phyloP scores from a whole-genome alignment of 2,888 invertebrate species.

The Aporophyla nigra region DNA sequence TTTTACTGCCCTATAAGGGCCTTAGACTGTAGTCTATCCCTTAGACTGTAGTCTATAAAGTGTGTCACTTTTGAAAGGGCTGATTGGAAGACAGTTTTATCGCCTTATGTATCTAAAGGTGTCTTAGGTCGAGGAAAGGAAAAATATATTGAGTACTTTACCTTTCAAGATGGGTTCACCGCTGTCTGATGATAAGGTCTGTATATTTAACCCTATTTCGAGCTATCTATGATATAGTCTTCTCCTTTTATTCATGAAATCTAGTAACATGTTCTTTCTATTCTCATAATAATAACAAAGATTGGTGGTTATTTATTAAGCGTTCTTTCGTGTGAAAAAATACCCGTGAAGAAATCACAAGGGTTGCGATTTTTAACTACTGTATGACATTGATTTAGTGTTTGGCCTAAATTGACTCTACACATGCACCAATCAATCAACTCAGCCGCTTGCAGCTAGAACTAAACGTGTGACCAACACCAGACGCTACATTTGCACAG shows the following conservation, averaged over 20 bases:
- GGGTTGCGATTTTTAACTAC: constrained; percentile 9
- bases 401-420: constrained; percentile 38
- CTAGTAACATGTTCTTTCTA: neutral
- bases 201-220: constrained; percentile 42
- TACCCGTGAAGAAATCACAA: neutral
- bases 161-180: constrained; percentile 29
- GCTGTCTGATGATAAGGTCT: constrained; percentile 34
- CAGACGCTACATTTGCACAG: neutral
- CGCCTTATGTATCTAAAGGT: constrained; percentile 45
- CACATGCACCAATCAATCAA: constrained; percentile 27
- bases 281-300: neutral
- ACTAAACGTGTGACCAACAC: neutral
- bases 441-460: neutral
- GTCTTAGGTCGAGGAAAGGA: constrained; percentile 29
- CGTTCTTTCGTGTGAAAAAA: neutral
- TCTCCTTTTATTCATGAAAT: constrained; percentile 13
- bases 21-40: constrained; percentile 55
- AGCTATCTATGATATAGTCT: constrained; percentile 10
- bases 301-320: constrained; percentile 3
- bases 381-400: constrained; percentile 39
- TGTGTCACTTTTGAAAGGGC: constrained; percentile 60
- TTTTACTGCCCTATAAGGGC: constrained; percentile 57
- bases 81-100: constrained; percentile 63
- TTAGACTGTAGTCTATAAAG: constrained; percentile 60
- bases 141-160: constrained; percentile 55